These are phyloP conservation scores for Bujurquina vittata DNA, from an alignment of 2,113 vertebrate genomes.

Conservation along the genomic window DNA sequence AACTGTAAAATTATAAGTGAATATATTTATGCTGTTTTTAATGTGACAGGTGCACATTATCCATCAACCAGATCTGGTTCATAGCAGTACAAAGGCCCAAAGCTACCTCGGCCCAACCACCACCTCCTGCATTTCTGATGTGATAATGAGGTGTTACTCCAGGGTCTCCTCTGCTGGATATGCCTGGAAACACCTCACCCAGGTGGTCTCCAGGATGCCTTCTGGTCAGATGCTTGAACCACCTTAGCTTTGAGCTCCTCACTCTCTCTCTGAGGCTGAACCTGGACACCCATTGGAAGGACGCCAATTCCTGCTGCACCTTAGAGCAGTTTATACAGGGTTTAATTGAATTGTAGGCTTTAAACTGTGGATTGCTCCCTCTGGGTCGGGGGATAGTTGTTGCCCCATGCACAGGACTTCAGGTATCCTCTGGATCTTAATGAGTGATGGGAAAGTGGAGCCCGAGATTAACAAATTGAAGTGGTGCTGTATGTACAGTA, in stretches of 20 bases:
- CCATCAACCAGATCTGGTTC: neutral
- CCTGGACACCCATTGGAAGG: neutral
- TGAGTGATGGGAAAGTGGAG: neutral
- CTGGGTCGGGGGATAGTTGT: neutral
- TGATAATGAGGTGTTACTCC: neutral
- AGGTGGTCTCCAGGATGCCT: neutral
- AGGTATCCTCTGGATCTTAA: neutral
- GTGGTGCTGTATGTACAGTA: neutral
- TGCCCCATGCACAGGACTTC: rapidly evolving
- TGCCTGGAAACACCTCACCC: neutral
- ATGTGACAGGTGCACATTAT: neutral
- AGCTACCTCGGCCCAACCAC: neutral
- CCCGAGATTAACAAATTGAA: rapidly evolving
- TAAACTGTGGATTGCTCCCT: neutral
- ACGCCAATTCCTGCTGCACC: neutral
- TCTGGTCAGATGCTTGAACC: neutral
- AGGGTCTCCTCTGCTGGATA: neutral
- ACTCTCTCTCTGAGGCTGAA: too few species aligned
- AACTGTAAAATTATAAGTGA: too few species aligned
- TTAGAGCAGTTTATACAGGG: neutral
- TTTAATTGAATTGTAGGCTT: neutral
- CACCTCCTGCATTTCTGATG: neutral
- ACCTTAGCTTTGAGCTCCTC: rapidly evolving
- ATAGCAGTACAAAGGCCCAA: neutral
- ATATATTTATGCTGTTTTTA: neutral